Percentiles rank a stretch among this genome's conserved stretches.
These are phyloP conservation scores for Eospalax fontanierii DNA, from an alignment of 2,797 vertebrate species.

Conservation along the genomic window DNA sequence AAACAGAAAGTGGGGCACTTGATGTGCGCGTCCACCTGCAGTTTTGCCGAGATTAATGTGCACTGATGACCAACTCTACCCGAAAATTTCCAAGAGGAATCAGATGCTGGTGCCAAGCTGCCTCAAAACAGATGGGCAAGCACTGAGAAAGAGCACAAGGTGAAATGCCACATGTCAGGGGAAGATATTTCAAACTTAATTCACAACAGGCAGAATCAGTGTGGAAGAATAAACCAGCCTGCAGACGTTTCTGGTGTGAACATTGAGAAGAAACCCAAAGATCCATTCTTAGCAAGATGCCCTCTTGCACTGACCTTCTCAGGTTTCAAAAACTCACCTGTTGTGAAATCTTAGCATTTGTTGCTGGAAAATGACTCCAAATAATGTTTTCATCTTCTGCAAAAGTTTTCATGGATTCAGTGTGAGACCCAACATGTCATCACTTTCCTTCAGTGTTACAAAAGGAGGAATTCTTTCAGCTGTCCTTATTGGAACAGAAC, in stretches of 20 bases:
- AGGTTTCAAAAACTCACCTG: constrained; percentile 60
- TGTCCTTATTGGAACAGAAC: constrained; percentile 68
- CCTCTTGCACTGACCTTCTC: neutral
- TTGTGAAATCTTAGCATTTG: constrained; percentile 58
- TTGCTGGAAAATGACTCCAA: constrained; percentile 38
- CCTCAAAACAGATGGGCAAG: constrained; percentile 87
- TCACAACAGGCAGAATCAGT: constrained; percentile 84
- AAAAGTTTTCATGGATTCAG: constrained; percentile 69
- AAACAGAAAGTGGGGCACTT: neutral
- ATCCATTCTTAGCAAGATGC: neutral
- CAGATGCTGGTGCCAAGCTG: constrained; percentile 82
- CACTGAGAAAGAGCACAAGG: constrained; percentile 85
- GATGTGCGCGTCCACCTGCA: constrained; percentile 1
- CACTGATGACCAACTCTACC: constrained; percentile 39
- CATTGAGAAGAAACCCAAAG: neutral
- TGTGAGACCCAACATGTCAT: constrained; percentile 69
- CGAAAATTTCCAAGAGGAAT: constrained; percentile 80
- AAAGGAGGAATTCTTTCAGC: constrained; percentile 68
- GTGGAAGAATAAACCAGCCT: constrained; percentile 13
- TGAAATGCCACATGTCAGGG: constrained; percentile 88
- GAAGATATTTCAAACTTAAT: constrained; percentile 87
- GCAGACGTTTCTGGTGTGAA: constrained; percentile 33
- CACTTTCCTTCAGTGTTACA: constrained; percentile 34
- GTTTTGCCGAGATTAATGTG: constrained; percentile 58
- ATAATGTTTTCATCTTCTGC: constrained; percentile 38